phyloP scores from a whole-genome alignment of 2,797 vertebrate genomes.

The Paratrypauchen microcephalus region DNA sequence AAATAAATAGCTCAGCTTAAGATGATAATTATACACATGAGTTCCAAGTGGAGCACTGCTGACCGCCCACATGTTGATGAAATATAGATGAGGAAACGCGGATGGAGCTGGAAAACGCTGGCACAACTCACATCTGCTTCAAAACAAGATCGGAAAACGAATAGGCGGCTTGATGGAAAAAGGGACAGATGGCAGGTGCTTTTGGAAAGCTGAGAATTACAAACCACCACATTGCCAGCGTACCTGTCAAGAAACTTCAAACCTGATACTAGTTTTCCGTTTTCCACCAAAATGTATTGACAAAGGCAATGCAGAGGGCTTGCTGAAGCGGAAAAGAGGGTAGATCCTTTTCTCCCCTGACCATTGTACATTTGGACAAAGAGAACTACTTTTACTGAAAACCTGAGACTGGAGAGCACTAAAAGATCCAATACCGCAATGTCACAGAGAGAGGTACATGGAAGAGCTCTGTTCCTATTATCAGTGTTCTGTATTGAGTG shows the following conservation, averaged over 20 bases:
- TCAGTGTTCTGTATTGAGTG: not conserved
- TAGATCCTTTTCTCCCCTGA: not conserved
- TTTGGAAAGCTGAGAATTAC: not conserved
- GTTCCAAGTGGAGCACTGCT: conserved; percentile 21
- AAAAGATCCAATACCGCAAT: conserved; percentile 26
- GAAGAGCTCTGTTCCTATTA: conserved; percentile 37
- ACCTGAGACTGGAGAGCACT: conserved; percentile 12
- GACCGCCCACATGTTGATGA: conserved; percentile 37
- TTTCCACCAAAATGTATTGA: not conserved
- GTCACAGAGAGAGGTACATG: conserved; percentile 25
- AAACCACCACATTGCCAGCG: not conserved
- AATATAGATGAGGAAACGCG: conserved; percentile 41
- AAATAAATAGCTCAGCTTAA: conserved; percentile 23
- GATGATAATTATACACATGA: conserved; percentile 22
- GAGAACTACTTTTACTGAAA: conserved; percentile 16
- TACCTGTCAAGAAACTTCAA: conserved; percentile 3
- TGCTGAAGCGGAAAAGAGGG: conserved; percentile 2
- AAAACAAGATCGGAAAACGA: not conserved
- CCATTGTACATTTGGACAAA: conserved; percentile 18
- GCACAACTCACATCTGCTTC: conserved; percentile 21
- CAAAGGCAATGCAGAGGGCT: not conserved
- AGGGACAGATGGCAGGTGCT: conserved; percentile 13
- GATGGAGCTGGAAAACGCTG: conserved; percentile 13
- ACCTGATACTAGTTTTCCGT: not conserved
- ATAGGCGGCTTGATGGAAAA: conserved; percentile 16